These are phyloP conservation scores for Myzus persicae DNA, from an alignment of 1,140 invertebrate genomes.

Conservation along the genomic window DNA sequence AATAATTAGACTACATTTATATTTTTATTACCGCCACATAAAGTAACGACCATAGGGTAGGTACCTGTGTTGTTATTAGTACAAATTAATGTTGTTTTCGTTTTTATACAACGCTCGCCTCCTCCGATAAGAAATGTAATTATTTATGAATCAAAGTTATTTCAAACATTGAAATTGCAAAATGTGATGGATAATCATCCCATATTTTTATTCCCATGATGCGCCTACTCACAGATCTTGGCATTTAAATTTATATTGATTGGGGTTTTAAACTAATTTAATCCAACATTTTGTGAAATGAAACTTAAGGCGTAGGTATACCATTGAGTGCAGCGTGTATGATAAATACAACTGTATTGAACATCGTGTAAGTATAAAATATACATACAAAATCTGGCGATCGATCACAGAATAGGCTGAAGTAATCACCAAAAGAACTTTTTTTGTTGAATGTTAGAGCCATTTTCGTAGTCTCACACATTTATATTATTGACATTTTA, in stretches of 20 bases:
- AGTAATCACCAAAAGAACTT: background rate
- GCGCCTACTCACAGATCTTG: background rate
- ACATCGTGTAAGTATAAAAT: background rate
- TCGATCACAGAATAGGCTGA: background rate
- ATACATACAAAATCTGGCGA: background rate
- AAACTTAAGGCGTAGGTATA: background rate
- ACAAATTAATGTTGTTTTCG: background rate
- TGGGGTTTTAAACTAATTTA: background rate
- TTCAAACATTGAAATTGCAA: background rate
- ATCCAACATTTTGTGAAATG: background rate
- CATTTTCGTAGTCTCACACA: no score
- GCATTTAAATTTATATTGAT: background rate
- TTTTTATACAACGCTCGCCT: background rate
- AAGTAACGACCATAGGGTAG: background rate
- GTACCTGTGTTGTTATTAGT: background rate
- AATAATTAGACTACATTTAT: slow-evolving; percentile 9
- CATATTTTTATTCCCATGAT: background rate
- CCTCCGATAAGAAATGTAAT: background rate
- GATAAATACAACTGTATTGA: background rate
- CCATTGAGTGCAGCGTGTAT: background rate
- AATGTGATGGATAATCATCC: background rate
- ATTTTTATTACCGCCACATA: background rate
- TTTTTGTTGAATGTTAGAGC: no score
- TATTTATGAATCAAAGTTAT: background rate
- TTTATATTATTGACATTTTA: background rate